phyloP scores from a whole-genome alignment of 2,888 invertebrate species.

The Gasteruption jaculator region DNA sequence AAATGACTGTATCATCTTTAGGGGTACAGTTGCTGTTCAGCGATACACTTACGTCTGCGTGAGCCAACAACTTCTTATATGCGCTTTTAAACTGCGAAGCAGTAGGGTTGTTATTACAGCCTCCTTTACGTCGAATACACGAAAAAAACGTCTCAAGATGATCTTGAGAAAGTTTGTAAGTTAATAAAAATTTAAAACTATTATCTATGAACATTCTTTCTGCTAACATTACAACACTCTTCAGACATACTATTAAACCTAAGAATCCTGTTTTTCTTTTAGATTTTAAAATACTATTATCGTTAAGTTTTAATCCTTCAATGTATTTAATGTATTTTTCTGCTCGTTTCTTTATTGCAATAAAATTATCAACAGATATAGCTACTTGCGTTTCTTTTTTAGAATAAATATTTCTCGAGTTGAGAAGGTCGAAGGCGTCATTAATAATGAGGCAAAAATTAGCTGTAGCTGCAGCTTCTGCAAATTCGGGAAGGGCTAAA shows the following conservation, averaged over 20 bases:
- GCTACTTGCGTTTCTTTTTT: conserved; percentile 3
- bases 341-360: background rate
- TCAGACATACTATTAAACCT: background rate
- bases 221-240: conserved; percentile 1
- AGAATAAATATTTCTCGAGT: conserved; percentile 4
- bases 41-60: conserved; percentile 7
- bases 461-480: no score
- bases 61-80: conserved; percentile 7
- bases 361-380: conserved; percentile 6
- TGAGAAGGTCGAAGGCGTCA: conserved; percentile 9
- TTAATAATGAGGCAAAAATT: background rate
- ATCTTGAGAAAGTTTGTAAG: conserved; percentile 1
- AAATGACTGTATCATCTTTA: conserved; percentile 6
- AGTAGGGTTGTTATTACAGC: conserved; percentile 10
- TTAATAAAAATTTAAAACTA: background rate
- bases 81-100: conserved; percentile 5
- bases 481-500: no score
- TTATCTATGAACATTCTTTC: background rate
- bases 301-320: background rate
- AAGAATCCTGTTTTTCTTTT: background rate
- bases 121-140: conserved; percentile 2
- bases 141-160: background rate
- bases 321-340: conserved; percentile 3
- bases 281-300: background rate
- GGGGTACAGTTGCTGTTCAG: conserved; percentile 1